A percentile compares a stretch with the other conserved stretches of the same genome.
phyloP scores from a whole-genome alignment of 1,140 invertebrate species.

The Pogonus chalceus region DNA sequence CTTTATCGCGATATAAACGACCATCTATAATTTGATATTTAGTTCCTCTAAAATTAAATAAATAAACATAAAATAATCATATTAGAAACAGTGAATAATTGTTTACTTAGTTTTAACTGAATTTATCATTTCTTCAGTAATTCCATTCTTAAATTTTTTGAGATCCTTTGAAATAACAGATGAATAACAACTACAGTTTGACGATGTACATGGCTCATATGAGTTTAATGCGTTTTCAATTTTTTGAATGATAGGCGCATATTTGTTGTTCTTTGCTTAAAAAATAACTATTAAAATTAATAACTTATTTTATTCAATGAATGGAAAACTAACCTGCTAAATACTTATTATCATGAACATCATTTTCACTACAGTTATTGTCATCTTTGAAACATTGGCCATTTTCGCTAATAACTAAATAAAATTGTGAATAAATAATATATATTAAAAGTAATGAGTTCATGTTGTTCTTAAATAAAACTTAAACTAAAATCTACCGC shows the following conservation, averaged over 20 bases:
- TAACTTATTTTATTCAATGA: too few species aligned
- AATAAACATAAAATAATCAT: constrained; percentile 5
- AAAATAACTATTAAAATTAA: too few species aligned
- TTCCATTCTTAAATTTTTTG: constrained; percentile 55
- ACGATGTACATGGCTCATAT: constrained; percentile 36
- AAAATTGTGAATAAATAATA: too few species aligned
- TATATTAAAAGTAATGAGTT: too few species aligned
- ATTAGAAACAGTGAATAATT: constrained; percentile 15
- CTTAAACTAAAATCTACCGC: too few species aligned
- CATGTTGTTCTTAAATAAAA: too few species aligned
- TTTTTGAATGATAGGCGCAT: constrained; percentile 30
- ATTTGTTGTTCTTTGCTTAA: constrained; percentile 36
- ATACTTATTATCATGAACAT: too few species aligned
- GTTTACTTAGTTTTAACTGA: constrained; percentile 44
- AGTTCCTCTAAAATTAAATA: constrained; percentile 47
- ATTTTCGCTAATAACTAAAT: too few species aligned
- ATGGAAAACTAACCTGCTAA: too few species aligned
- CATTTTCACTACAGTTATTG: too few species aligned
- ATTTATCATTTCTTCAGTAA: constrained; percentile 54
- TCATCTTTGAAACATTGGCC: too few species aligned
- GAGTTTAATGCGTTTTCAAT: constrained; percentile 34
- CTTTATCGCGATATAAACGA: constrained; percentile 67
- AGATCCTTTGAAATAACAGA: constrained; percentile 60
- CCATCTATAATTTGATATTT: constrained; percentile 80
- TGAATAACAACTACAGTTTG: constrained; percentile 51